Evolutionary conservation across 2,113 vertebrate species (phyloP).

Genomic region (Nycticebus coucang): DNA sequence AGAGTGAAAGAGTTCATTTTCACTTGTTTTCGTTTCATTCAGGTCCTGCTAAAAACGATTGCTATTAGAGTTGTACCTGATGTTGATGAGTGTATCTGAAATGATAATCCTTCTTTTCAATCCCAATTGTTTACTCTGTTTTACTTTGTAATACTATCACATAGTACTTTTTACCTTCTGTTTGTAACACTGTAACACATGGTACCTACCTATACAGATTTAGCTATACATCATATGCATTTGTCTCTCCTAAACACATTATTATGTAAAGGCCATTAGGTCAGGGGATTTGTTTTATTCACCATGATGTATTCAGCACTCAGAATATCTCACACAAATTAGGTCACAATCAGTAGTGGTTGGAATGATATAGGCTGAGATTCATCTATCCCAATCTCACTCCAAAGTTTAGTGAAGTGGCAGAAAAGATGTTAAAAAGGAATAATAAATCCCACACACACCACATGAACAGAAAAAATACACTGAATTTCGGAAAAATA

Average conservation of each 20-base stretch:
- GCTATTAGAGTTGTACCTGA: neutral
- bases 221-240: neutral
- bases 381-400: neutral
- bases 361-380: neutral
- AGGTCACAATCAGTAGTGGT: neutral
- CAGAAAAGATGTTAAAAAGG: neutral
- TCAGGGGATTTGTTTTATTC: neutral
- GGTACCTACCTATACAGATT: neutral
- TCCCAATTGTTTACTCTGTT: neutral
- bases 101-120: neutral
- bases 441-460: neutral
- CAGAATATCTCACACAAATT: neutral
- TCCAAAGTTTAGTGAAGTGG: neutral
- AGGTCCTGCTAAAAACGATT: neutral
- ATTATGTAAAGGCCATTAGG: neutral
- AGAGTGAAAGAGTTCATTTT: neutral
- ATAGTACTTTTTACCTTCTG: no score
- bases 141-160: neutral
- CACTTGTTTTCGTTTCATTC: neutral
- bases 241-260: no score
- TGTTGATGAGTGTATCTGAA: neutral
- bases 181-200: neutral
- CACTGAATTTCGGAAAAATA: neutral
- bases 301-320: neutral
- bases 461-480: neutral